Conservation (phyloP, 1,140 invertebrate genomes). For the Homalodisca vitripennis region DNA sequence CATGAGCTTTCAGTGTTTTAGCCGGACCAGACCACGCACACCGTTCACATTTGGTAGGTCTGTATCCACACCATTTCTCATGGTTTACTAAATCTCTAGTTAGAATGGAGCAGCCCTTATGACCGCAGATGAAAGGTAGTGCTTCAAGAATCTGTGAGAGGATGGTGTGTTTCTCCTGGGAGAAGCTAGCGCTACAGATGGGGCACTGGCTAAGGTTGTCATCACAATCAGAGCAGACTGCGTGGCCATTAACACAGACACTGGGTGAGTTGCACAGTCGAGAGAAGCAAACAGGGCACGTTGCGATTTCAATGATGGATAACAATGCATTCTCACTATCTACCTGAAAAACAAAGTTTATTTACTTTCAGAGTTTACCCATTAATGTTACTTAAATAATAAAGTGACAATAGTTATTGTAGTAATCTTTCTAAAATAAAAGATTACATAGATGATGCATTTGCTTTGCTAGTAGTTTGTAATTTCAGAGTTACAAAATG, state of each 20-base stretch:
- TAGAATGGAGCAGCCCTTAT: not conserved
- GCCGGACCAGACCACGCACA: not conserved
- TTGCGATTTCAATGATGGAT: not conserved
- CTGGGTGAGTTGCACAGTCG: not conserved
- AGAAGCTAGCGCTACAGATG: not conserved
- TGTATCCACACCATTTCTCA: not conserved
- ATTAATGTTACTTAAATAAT: too few species aligned
- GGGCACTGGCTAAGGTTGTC: not conserved
- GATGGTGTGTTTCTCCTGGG: not conserved
- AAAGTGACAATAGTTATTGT: too few species aligned
- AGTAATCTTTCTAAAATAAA: too few species aligned
- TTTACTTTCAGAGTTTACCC: too few species aligned
- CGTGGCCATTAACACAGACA: not conserved
- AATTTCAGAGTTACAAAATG: too few species aligned
- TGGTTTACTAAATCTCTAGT: not conserved
- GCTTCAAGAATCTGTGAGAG: not conserved
- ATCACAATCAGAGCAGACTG: not conserved
- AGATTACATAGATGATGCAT: too few species aligned
- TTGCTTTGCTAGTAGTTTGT: too few species aligned
- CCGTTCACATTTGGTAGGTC: not conserved
- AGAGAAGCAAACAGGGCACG: not conserved
- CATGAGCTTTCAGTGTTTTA: not conserved
- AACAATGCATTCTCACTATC: too few species aligned
- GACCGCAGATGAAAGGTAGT: not conserved
- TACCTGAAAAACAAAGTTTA: too few species aligned